A percentile compares a stretch with the other conserved stretches of the same genome.
Conservation (phyloP, 2,797 vertebrate genomes). For the Dendrocincla fuliginosa region DNA sequence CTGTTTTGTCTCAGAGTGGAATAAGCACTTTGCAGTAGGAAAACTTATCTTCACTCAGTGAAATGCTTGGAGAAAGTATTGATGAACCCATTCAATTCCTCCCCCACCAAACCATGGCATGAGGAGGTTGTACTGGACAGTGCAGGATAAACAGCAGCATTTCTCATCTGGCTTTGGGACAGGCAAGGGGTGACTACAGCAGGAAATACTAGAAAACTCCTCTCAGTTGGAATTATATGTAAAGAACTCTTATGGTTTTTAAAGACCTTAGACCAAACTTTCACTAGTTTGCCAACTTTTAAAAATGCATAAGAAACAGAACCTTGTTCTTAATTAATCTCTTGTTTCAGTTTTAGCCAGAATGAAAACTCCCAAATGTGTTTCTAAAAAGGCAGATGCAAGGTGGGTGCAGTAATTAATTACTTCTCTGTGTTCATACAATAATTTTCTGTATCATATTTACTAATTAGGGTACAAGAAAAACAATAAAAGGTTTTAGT, state of each 20-base stretch:
- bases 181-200: neutral
- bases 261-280: neutral
- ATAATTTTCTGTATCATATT: neutral
- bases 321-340: neutral
- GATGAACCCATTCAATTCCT: neutral
- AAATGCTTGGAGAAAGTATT: neutral
- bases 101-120: rapidly evolving
- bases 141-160: neutral
- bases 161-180: neutral
- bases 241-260: neutral
- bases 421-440: neutral
- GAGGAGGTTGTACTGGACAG: neutral
- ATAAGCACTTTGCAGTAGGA: neutral
- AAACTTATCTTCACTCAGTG: neutral
- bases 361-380: constrained; percentile 28
- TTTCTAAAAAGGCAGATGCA: constrained; percentile 35
- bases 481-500: neutral
- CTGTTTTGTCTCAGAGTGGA: neutral
- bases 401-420: constrained; percentile 70
- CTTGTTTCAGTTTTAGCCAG: constrained; percentile 76
- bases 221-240: too few species aligned
- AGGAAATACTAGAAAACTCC: too few species aligned
- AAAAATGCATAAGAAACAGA: neutral
- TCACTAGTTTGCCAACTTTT: neutral
- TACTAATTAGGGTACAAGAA: neutral